phyloP scores from a whole-genome alignment of 2,113 vertebrate species.

The Bettongia penicillata region DNA sequence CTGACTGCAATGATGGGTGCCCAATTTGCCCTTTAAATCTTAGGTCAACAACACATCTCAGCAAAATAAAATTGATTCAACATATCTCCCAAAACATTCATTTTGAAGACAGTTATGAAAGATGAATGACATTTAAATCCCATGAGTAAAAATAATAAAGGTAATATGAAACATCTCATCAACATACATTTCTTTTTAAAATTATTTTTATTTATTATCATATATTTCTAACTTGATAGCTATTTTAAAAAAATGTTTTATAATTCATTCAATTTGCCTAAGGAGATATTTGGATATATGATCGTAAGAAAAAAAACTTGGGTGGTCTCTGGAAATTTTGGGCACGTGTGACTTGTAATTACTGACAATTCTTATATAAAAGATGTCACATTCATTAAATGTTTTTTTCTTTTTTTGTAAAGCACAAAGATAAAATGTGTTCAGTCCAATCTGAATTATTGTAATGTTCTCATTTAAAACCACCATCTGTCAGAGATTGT shows the following conservation, averaged over 20 bases:
- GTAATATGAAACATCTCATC: background rate
- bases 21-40: conserved; percentile 75
- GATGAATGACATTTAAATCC: background rate
- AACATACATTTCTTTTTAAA: background rate
- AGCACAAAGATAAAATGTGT: conserved; percentile 69
- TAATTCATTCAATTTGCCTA: background rate
- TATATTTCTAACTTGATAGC: background rate
- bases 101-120: conserved; percentile 49
- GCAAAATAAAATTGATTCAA: conserved; percentile 61
- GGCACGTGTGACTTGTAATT: conserved; percentile 16
- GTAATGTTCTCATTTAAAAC: conserved; percentile 81
- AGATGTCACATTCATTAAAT: conserved; percentile 42
- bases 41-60: conserved; percentile 64
- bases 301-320: background rate
- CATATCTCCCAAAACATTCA: conserved; percentile 61
- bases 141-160: conserved; percentile 41
- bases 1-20: conserved; percentile 62
- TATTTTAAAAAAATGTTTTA: background rate
- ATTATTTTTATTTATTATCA: conserved; percentile 3
- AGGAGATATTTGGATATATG: background rate
- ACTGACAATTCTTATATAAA: conserved; percentile 29
- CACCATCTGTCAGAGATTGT: conserved; percentile 84
- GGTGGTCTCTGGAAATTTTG: conserved; percentile 13
- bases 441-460: conserved; percentile 79
- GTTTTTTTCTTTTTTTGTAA: conserved; percentile 58